phyloP scores from a whole-genome alignment of 2,888 invertebrate genomes.

The Crossocerus cetratus region DNA sequence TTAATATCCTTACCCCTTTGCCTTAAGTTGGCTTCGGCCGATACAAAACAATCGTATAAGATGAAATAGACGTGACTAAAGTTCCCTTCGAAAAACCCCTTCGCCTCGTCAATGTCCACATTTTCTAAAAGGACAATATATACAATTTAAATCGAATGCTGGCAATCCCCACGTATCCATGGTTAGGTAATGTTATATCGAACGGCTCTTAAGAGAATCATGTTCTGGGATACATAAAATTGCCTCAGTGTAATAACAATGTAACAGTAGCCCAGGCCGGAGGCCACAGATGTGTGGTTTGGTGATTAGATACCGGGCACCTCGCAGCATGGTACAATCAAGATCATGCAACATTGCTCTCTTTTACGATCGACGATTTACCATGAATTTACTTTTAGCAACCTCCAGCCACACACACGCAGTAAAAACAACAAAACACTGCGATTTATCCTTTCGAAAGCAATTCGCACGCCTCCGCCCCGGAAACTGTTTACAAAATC shows the following conservation, averaged over 20 bases:
- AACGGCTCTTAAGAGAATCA: slow-evolving; percentile 3
- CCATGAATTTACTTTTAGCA: too few relatives aligned
- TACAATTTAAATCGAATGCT: not conserved
- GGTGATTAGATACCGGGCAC: slow-evolving; percentile 66
- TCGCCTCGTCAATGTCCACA: slow-evolving; percentile 92
- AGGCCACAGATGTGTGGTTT: slow-evolving; percentile 65
- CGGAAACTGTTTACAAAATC: too few relatives aligned
- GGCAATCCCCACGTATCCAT: not conserved
- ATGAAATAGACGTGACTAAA: slow-evolving; percentile 97
- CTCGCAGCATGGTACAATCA: slow-evolving; percentile 53
- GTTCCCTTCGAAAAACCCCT: slow-evolving; percentile 94
- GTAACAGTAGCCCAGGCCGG: slow-evolving; percentile 63
- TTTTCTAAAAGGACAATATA: slow-evolving; percentile 82
- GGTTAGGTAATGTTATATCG: slow-evolving; percentile 6
- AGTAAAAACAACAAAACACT: too few relatives aligned
- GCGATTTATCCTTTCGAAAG: too few relatives aligned
- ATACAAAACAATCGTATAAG: slow-evolving; percentile 95
- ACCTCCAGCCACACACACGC: too few relatives aligned
- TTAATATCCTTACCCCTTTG: slow-evolving; percentile 87
- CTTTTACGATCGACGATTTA: too few relatives aligned
- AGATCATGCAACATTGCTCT: slow-evolving; percentile 30
- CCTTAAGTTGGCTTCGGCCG: slow-evolving; percentile 92
- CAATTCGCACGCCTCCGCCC: too few relatives aligned
- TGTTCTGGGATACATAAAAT: slow-evolving; percentile 35
- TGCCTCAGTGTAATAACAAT: slow-evolving; percentile 47